phyloP scores from a whole-genome alignment of 1,140 invertebrate species.

The Panulirus ornatus region DNA sequence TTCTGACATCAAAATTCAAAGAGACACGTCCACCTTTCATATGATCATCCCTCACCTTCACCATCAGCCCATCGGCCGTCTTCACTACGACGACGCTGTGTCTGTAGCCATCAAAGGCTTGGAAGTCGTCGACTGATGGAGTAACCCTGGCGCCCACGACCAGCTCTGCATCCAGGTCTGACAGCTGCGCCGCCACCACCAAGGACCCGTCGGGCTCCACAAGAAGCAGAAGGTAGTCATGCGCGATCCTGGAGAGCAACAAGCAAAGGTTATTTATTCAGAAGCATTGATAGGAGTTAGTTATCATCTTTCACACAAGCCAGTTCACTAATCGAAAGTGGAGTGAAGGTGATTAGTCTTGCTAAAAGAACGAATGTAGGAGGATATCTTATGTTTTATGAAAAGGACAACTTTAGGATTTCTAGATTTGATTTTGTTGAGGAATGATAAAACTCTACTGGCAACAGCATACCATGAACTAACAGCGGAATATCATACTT shows the following conservation, averaged over 20 bases:
- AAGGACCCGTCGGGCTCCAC: conserved; percentile 13
- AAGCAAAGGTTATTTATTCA: neutral
- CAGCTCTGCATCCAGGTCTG: neutral
- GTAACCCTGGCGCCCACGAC: neutral
- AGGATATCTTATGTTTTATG: no score
- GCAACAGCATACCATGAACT: no score
- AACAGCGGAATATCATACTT: no score
- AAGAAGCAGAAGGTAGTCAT: conserved; percentile 41
- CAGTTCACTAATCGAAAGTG: no score
- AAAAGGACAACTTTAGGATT: no score
- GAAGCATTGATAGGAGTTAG: no score
- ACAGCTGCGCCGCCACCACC: conserved; percentile 11
- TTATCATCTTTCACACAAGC: no score
- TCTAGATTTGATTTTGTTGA: no score
- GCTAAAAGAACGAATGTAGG: no score
- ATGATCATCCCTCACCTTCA: conserved; percentile 12
- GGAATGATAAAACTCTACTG: no score
- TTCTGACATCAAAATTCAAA: no score
- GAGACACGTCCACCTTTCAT: neutral
- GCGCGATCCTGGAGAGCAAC: neutral
- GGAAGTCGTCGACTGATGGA: neutral
- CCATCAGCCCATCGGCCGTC: neutral
- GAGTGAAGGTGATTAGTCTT: no score
- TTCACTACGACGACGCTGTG: conserved; percentile 21
- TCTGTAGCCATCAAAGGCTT: conserved; percentile 23